Evolutionary conservation across 1,140 invertebrate species (phyloP), one percentile per base, ranked within the genome.

Genomic region (Dendroctonus ponderosae): DNA sequence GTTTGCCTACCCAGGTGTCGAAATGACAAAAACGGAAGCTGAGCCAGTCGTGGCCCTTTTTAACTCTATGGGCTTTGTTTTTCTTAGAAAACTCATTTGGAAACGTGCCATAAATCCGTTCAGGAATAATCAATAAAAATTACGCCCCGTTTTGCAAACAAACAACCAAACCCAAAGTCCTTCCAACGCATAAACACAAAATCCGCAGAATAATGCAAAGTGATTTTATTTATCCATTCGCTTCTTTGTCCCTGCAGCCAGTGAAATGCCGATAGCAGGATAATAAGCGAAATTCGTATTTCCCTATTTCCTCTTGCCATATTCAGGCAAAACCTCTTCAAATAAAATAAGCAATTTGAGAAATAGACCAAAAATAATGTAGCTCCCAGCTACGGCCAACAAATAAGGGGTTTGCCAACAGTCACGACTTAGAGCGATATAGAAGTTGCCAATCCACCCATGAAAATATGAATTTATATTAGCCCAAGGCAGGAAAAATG

Each of bases 391-490:
- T n/a, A 39, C 38, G 11, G 15, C 14, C 46, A 53, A 42, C 52
- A 57, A 65, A 58, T 65, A 65, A 58, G 63, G 63, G 43, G n/a
- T 49, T 63, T 63, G 48, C 51, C 56, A 65, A 64, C 62, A 65
- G 62, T 65, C 64, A 66, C 64, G 64, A 66, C 64, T 66, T 52
- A 44, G 50, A 65, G 44, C 54, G 64, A 66, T 66, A 66, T 66
- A 66, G 60, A 59, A 59, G 46, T 59, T 39, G 64, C 48, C 54
- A 51, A 60, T 39, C 67, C 62, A 51, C 53, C 61, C 67, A 64
- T 68, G 67, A 68, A 68, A 59, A 68, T 63, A 68, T 68, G 67
- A 64, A 68, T 64, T 68, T 68, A 64, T 64, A 60, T 60, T 68
- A 43, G 67, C 67, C 61, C 40, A 6, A 52, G 67, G 67, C 67